Percentiles rank a stretch among this genome's conserved stretches.
These are phyloP conservation scores for Protosalanx chinensis DNA, from an alignment of 2,797 vertebrate genomes.

Conservation along the genomic window DNA sequence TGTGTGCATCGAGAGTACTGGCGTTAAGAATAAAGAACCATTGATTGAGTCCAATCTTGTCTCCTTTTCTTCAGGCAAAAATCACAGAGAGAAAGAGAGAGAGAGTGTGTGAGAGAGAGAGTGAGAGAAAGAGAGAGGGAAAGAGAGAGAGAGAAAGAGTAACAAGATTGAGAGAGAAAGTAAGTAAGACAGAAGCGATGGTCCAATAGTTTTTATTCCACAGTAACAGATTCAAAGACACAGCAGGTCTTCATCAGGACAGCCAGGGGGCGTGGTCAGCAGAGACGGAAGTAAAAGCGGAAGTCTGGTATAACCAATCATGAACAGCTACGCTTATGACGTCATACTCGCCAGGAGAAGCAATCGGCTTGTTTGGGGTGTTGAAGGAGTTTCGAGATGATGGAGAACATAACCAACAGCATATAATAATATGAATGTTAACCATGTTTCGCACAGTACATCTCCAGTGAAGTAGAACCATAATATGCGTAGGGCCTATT, in stretches of 20 bases:
- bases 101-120: too few relatives aligned
- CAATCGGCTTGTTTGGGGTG: conserved; percentile 4
- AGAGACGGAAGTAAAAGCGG: conserved; percentile 26
- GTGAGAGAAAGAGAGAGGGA: too few relatives aligned
- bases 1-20: conserved; percentile 42
- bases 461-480: background rate
- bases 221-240: conserved; percentile 62
- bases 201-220: conserved; percentile 66
- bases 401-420: conserved; percentile 14
- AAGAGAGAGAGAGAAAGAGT: too few relatives aligned
- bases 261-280: conserved; percentile 19
- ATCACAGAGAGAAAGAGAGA: too few relatives aligned
- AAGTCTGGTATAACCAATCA: conserved; percentile 31
- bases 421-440: conserved; percentile 2
- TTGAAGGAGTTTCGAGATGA: conserved; percentile 14
- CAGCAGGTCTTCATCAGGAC: conserved; percentile 36
- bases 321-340: conserved; percentile 16
- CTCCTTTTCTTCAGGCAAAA: background rate
- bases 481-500: conserved; percentile 14
- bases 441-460: background rate
- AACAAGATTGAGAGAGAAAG: too few relatives aligned
- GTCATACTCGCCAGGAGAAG: conserved; percentile 24
- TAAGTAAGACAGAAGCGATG: conserved; percentile 5
- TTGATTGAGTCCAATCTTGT: conserved; percentile 24
- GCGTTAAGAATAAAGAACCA: conserved; percentile 49